Conservation (phyloP, 2,888 invertebrate genomes). For the Latrodectus elegans region DNA sequence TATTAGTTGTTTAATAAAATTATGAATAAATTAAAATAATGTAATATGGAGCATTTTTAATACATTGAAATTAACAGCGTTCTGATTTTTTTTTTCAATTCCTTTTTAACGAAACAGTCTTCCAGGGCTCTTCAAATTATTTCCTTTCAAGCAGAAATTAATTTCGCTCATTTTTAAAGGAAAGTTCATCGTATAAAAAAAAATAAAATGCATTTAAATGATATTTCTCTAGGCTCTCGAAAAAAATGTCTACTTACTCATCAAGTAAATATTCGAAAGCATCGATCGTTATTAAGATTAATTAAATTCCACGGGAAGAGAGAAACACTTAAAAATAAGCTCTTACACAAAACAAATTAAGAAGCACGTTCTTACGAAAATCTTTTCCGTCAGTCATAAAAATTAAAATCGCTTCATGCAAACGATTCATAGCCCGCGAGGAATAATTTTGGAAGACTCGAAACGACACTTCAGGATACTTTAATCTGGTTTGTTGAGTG, state of each 20-base stretch:
- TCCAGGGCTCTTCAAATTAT: too few relatives aligned
- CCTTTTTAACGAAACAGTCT: too few relatives aligned
- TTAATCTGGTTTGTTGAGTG: constrained; percentile 4
- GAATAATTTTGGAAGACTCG: not conserved
- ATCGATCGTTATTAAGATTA: constrained; percentile 39
- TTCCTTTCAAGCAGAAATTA: too few relatives aligned
- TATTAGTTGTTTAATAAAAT: too few relatives aligned
- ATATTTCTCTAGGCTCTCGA: too few relatives aligned
- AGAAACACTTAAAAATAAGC: constrained; percentile 33
- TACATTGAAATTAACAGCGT: too few relatives aligned
- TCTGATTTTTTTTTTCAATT: too few relatives aligned
- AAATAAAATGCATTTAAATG: too few relatives aligned
- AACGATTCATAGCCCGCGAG: constrained; percentile 3
- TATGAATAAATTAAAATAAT: too few relatives aligned
- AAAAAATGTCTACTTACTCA: not conserved
- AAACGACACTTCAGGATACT: constrained; percentile 21
- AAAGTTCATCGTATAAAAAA: too few relatives aligned
- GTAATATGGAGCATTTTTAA: too few relatives aligned
- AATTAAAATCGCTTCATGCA: constrained; percentile 24
- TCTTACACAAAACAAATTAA: not conserved
- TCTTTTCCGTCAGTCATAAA: not conserved
- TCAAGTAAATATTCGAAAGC: not conserved
- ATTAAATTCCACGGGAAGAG: constrained; percentile 35
- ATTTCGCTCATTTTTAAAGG: too few relatives aligned
- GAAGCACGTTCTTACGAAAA: constrained; percentile 9